Conservation (phyloP, 2,113 vertebrate genomes). For the Rhynchopsitta pachyrhyncha region DNA sequence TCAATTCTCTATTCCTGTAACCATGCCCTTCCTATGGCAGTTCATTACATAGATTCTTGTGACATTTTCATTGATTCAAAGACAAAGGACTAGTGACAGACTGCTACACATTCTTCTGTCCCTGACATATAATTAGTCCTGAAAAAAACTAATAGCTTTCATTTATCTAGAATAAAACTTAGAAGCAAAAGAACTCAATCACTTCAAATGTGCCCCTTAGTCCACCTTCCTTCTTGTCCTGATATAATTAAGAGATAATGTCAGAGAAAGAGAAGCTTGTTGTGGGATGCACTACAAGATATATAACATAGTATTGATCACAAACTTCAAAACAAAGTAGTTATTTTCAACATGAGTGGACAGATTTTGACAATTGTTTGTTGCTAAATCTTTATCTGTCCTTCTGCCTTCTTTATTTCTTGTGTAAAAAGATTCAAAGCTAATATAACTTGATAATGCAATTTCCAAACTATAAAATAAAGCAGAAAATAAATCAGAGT, state of each 20-base stretch:
- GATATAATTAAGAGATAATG: conserved; percentile 41
- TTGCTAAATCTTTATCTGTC: neutral
- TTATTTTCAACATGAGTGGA: conserved; percentile 25
- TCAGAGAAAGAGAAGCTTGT: neutral
- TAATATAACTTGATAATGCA: neutral
- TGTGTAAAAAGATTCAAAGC: neutral
- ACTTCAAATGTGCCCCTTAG: neutral
- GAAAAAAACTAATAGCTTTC: conserved; percentile 32
- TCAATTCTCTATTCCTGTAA: neutral
- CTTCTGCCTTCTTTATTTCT: neutral
- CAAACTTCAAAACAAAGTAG: conserved; percentile 18
- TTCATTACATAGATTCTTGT: neutral
- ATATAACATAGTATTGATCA: neutral
- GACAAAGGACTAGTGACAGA: conserved; percentile 8
- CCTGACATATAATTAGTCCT: neutral
- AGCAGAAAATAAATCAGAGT: neutral
- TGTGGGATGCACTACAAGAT: neutral
- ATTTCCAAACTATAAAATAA: neutral
- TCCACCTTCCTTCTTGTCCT: neutral
- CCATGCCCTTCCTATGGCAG: neutral
- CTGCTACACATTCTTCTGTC: conserved; percentile 6
- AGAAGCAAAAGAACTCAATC: neutral
- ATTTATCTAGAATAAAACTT: conserved; percentile 41
- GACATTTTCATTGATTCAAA: conserved; percentile 40
- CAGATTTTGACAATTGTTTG: neutral